Conservation (phyloP, 1,140 invertebrate species). For the Brachystomella parvula region DNA sequence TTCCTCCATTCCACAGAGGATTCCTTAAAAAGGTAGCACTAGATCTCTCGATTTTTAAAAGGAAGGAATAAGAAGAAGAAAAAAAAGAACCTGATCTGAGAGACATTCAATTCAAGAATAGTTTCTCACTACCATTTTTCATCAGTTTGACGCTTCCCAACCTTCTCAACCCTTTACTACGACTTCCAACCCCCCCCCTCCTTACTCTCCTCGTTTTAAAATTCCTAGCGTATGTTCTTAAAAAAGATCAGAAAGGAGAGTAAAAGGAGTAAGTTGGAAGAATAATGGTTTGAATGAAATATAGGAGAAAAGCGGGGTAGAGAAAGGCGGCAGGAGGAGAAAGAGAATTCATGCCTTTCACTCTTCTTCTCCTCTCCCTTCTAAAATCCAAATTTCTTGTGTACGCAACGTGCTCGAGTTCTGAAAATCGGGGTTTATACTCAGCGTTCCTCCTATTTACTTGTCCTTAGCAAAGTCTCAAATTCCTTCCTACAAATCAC, state of each 20-base stretch:
- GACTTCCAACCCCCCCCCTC: neutral
- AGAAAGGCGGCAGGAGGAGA: no score
- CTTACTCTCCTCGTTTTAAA: constrained; percentile 8
- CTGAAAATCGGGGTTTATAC: neutral
- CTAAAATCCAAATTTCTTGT: neutral
- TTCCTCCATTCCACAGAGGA: no score
- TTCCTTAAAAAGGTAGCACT: no score
- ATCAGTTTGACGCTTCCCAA: constrained; percentile 6
- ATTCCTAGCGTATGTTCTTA: neutral
- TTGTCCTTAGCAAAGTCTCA: no score
- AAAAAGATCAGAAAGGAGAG: neutral
- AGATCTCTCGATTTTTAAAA: no score
- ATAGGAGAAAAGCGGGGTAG: no score
- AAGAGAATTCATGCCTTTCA: no score
- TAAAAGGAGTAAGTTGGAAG: neutral
- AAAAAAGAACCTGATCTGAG: no score
- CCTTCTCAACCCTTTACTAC: neutral
- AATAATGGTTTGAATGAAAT: neutral
- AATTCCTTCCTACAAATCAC: no score
- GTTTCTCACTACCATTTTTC: neutral
- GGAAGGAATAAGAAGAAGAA: no score
- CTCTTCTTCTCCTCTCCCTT: neutral
- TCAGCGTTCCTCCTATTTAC: no score
- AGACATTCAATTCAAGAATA: constrained; percentile 5
- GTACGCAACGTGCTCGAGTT: neutral